These are phyloP conservation scores for Lasioglossum leucozonium DNA, from an alignment of 2,888 invertebrate genomes.

Conservation along the genomic window DNA sequence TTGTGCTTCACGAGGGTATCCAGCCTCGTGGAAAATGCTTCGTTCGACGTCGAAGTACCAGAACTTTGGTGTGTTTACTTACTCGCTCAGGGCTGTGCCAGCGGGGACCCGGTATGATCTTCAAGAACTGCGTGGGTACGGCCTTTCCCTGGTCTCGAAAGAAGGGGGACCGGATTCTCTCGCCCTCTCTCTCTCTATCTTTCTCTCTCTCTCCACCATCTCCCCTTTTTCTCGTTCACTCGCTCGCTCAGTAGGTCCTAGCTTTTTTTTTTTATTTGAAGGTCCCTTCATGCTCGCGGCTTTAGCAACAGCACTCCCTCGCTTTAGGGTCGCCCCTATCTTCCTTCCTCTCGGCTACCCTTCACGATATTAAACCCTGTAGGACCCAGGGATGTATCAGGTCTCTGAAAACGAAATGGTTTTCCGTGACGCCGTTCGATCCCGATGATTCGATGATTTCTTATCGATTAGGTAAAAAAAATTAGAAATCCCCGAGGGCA, in stretches of 20 bases:
- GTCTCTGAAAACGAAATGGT: not conserved
- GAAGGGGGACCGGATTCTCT: constrained; percentile 58
- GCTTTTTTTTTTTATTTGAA: constrained; percentile 74
- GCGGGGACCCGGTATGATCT: constrained; percentile 70
- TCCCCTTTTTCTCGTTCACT: constrained; percentile 13
- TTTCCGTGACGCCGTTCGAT: not conserved
- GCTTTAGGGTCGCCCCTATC: constrained; percentile 75
- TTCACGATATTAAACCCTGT: constrained; percentile 73
- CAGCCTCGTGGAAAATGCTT: constrained; percentile 59
- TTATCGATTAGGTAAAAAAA: not conserved
- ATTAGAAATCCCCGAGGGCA: not conserved
- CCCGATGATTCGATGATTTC: not conserved
- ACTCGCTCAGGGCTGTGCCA: constrained; percentile 69
- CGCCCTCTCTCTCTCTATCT: constrained; percentile 15
- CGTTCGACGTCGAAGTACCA: constrained; percentile 41
- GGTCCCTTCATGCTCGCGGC: constrained; percentile 75
- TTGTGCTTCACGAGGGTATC: constrained; percentile 46
- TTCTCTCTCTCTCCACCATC: constrained; percentile 4
- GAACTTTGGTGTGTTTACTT: constrained; percentile 67
- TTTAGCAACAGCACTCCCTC: constrained; percentile 75
- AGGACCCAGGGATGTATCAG: constrained; percentile 74
- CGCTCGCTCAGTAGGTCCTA: constrained; percentile 62
- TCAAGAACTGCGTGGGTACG: constrained; percentile 76
- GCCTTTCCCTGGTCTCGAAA: constrained; percentile 70
- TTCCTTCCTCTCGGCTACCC: constrained; percentile 72